A percentile compares a stretch with the other conserved stretches of the same genome.
These are phyloP conservation scores for Corticium candelabrum DNA, from an alignment of 37 sponge, comb jelly and placozoan genomes.

Conservation along the genomic window DNA sequence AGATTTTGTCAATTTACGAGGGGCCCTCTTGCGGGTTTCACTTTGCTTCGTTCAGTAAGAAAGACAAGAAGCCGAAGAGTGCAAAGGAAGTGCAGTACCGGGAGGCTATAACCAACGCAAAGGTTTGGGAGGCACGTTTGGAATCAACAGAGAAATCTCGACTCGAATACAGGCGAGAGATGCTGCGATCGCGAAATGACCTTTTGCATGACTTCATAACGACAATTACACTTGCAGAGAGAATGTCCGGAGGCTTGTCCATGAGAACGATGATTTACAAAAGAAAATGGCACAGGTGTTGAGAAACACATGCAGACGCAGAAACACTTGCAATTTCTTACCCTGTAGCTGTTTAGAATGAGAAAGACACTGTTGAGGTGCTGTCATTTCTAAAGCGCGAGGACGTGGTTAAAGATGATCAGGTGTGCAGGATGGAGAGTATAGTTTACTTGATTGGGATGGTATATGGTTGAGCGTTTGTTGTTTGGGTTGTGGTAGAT, in stretches of 20 bases:
- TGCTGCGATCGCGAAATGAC: neutral
- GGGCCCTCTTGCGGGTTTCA: neutral
- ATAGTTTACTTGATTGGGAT: neutral
- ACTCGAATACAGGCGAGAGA: conserved; percentile 37
- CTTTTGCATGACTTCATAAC: neutral
- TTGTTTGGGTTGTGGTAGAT: conserved; percentile 7
- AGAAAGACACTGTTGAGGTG: conserved; percentile 91
- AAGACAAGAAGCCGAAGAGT: conserved; percentile 18
- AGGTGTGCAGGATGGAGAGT: conserved; percentile 5
- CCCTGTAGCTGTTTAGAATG: conserved; percentile 37
- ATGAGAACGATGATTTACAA: conserved; percentile 74
- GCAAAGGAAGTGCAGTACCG: conserved; percentile 49
- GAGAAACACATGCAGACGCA: neutral
- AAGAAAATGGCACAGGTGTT: conserved; percentile 54
- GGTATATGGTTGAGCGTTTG: no score
- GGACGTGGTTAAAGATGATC: conserved; percentile 48
- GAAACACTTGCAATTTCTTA: neutral
- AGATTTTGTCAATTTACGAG: no score
- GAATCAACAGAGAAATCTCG: conserved; percentile 65
- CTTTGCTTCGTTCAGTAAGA: conserved; percentile 17
- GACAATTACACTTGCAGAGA: neutral
- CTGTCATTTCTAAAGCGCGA: conserved; percentile 81
- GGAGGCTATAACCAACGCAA: conserved; percentile 53
- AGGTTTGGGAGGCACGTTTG: conserved; percentile 70
- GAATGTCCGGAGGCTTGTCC: conserved; percentile 47